phyloP scores from a whole-genome alignment of 1,140 invertebrate genomes.

The Bombus sylvicola region DNA sequence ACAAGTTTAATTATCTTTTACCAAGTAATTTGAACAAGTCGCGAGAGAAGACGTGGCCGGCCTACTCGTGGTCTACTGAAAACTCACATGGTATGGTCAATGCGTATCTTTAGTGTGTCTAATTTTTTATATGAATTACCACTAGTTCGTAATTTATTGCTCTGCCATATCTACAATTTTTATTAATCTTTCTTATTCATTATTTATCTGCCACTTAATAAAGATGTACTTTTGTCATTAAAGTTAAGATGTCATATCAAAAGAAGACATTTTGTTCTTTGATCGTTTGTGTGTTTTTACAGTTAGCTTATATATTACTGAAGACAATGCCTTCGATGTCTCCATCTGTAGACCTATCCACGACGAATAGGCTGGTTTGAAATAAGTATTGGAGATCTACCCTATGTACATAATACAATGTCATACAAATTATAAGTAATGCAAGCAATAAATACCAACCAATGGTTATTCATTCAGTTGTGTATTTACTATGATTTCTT shows the following conservation, averaged over 20 bases:
- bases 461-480: slow-evolving; percentile 75
- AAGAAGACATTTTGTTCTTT: not conserved
- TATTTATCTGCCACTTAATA: slow-evolving; percentile 14
- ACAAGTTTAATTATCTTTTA: slow-evolving; percentile 83
- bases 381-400: slow-evolving; percentile 17
- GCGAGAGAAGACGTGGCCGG: slow-evolving; percentile 79
- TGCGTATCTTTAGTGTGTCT: slow-evolving; percentile 72
- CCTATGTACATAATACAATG: slow-evolving; percentile 30
- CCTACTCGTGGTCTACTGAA: slow-evolving; percentile 82
- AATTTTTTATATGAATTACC: slow-evolving; percentile 66
- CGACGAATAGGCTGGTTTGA: slow-evolving; percentile 20
- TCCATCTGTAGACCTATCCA: slow-evolving; percentile 19
- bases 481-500: slow-evolving; percentile 70
- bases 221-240: slow-evolving; percentile 41
- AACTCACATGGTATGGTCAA: slow-evolving; percentile 81
- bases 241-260: not conserved
- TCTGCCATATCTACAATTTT: slow-evolving; percentile 50
- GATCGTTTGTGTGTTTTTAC: not conserved
- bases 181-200: not conserved
- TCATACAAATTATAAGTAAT: slow-evolving; percentile 48
- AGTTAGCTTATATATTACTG: slow-evolving; percentile 2
- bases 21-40: slow-evolving; percentile 74
- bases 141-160: slow-evolving; percentile 74
- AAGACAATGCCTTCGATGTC: slow-evolving; percentile 25
- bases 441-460: slow-evolving; percentile 79